Base-by-base conservation (phyloP, 2,888 invertebrate genomes). In the Ochropleura plecta region DNA sequence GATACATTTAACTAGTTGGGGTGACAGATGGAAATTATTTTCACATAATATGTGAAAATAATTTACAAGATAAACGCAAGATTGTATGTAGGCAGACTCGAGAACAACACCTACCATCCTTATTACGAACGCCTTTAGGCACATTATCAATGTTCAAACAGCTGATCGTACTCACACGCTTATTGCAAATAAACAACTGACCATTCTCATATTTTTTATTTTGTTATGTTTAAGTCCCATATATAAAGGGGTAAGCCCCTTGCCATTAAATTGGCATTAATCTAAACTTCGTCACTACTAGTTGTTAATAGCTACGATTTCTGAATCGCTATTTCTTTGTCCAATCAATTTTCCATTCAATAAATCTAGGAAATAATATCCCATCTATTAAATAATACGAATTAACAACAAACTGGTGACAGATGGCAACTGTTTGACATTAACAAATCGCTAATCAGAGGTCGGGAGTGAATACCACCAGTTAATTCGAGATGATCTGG, bases 401-500 rank as follows among this genome's bases (percentile, higher is more conserved):
- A 44, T 44, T 0, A 57, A 44, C 12, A 44, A 57, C 7, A 16
- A 40, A 14, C 64, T 44, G 16, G 44, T 48, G 14, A 42, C 20
- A 68, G 48, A 18, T 30, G 53, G 48, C 68, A 57, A 44, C 48
- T 49, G 57, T 55, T 5, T 70, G 64, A 70, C 73, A 46, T 63
- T 49, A 68, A 70, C 84, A 73, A 73, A 72, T 83, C 55, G 44
- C 18, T 44, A 74, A 79, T 74, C 68, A 79, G 53, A 63, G 57
- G 16, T 74, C 53, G 66, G 51, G 57, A 57, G 63, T 68, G 68
- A 55, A 71, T 66, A 86, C 65, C 59, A 20, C 65, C 72, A 78
- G 72, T 83, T 86, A 86, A 80, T 69, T 68, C 67, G 49, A 62
- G 80, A 79, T 78, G 65, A 79, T 73, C 73, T 59, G 73, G 66